Base-by-base conservation (phyloP, 2,797 vertebrate genomes). In the Myoxocephalus aenaeus region DNA sequence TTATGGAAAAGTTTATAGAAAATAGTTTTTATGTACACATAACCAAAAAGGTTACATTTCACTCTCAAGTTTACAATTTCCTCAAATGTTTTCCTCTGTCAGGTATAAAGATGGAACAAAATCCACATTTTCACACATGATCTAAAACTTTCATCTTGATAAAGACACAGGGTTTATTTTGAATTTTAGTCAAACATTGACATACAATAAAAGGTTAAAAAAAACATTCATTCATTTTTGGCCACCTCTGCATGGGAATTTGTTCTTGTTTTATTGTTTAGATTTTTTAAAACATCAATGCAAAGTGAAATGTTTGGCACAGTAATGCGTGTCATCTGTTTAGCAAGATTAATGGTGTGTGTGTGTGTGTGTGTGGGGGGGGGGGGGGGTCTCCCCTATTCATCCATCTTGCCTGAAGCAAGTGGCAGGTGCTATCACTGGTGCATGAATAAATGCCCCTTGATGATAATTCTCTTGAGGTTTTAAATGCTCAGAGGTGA, bases 341-440 rank as follows among this genome's bases (percentile, higher is more conserved):
- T 73, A 90, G 89, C 82, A 89, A 92, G 93, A 93, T 92, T 78
- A 90, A 93, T 93, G 90, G 75, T 62, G 74, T 68, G 34, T 36
- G 57, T 10, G 5, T 11, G 53, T 22, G 13, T 11, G 40, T 64
- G 42, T 20, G n/a, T 11, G 69, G 73, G 82, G 20, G 8, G 9
- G 10, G 4, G 22, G 51, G 51, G 22, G 73, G n/a, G 51, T 73
- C 82, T 86, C 91, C 91, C 86, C 83, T 76, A 87, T 88, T 85
- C 84, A 91, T 92, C 89, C 80, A 88, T 91, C 91, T 89, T 84
- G 56, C 75, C 70, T 70, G 74, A 75, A 77, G 88, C 83, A 80
- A 88, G 87, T 86, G 90, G 90, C 93, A 94, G 93, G 92, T 93
- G 92, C 86, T 89, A 87, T 86, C 89, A 59, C 77, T 80, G 79